phyloP scores from a whole-genome alignment of 1,140 invertebrate species.

The Luehdorfia chinensis region DNA sequence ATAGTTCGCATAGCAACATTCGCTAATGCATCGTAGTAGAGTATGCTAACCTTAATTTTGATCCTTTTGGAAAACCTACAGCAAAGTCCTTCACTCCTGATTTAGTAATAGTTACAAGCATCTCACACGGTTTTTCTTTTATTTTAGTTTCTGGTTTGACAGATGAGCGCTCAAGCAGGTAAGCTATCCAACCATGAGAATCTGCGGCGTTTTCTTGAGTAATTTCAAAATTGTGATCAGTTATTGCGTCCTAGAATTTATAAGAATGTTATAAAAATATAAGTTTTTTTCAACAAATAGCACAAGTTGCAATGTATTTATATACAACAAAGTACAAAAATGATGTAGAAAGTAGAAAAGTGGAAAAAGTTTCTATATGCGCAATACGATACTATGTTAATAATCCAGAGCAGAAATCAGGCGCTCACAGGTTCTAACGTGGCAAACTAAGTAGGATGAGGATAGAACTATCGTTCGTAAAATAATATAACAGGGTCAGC shows the following conservation, averaged over 20 bases:
- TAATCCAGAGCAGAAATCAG: no score
- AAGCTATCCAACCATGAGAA: background rate
- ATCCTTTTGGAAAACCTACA: slow-evolving; percentile 58
- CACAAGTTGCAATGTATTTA: no score
- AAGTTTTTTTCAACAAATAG: no score
- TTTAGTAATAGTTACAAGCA: slow-evolving; percentile 29
- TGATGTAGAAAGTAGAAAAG: no score
- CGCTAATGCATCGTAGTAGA: slow-evolving; percentile 27
- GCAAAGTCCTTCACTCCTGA: slow-evolving; percentile 55
- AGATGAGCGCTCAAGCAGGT: slow-evolving; percentile 2
- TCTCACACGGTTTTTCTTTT: slow-evolving; percentile 27
- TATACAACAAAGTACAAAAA: no score
- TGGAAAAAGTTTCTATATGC: no score
- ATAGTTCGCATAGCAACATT: slow-evolving; percentile 18
- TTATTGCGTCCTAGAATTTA: background rate
- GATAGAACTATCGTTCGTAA: no score
- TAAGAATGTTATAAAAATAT: no score
- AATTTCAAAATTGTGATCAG: background rate
- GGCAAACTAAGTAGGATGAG: no score
- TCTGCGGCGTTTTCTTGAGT: background rate
- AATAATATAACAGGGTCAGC: no score
- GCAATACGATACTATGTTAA: no score
- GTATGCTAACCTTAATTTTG: slow-evolving; percentile 45
- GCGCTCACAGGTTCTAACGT: no score
- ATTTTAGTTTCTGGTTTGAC: background rate